Base-by-base conservation (phyloP, 2,888 invertebrate species). In the Harpalus rufipes region DNA sequence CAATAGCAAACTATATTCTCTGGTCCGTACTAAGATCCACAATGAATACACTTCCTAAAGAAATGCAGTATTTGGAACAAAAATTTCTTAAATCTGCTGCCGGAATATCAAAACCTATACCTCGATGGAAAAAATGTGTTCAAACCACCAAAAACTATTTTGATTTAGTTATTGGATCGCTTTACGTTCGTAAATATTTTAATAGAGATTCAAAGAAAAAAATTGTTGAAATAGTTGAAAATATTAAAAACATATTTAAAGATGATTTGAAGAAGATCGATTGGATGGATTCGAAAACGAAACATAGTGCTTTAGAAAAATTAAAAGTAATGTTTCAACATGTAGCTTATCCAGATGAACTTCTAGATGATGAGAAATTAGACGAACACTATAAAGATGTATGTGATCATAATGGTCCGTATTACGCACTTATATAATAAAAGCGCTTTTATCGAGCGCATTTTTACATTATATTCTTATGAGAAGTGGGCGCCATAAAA, bases 211-310 rank as follows among this genome's bases (percentile, higher is more conserved):
- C 87, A 10, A 88, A 88, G 86, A 85, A 86, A 3, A 86, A 88
- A 39, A 88, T 88, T 21, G 84, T 88, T 7, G 88, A 89, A n/a
- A 88, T 91, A 83, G 88, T 90, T 81, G 87, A 88, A 83, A 88
- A 88, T 85, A 89, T 91, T 85, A 90, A 90, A 87, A 87, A 87
- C 63, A 88, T 89, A 85, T 90, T 90, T 86, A 89, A 88, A 78
- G 87, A 88, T 58, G 87, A 87, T 65, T 84, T 90, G 51, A 86
- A 87, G 61, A 86, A 87, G 85, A 86, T 89, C 74, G 88, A 90
- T 68, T 91, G 91, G 91, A 87, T 91, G 85, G 91, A 91, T 86
- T 86, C 87, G 39, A 87, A 88, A 86, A 89, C 90, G 4, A 90
- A 89, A 87, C 86, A 87, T 61, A 88, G 87, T 74, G 88, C 90